Conservation (phyloP, 1,140 invertebrate species). For the Oryctes rhinoceros region DNA sequence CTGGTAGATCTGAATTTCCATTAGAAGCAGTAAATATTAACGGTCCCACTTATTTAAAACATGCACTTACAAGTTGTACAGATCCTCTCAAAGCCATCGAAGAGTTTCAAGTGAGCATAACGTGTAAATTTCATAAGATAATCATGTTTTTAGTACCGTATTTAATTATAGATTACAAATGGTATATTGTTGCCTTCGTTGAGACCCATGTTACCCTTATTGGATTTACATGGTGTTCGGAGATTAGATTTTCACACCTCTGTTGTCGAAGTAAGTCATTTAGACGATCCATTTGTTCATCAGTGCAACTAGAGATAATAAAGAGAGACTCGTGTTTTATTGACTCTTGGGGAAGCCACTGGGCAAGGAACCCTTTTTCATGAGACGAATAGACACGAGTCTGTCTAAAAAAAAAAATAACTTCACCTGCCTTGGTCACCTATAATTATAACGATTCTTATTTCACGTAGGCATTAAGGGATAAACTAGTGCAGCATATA, state of each 20-base stretch:
- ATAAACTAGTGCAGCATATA: slow-evolving; percentile 88
- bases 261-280: slow-evolving; percentile 78
- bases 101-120: slow-evolving; percentile 86
- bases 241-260: slow-evolving; percentile 94
- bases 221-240: slow-evolving; percentile 92
- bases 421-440: not conserved
- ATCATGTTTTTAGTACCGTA: not conserved
- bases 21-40: slow-evolving; percentile 93
- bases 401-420: too few species aligned
- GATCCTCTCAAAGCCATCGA: slow-evolving; percentile 96
- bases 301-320: too few species aligned
- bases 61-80: slow-evolving; percentile 93
- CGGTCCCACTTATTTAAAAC: slow-evolving; percentile 86
- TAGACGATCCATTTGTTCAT: too few species aligned
- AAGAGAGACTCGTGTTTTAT: too few species aligned
- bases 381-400: too few species aligned
- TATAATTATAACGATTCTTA: not conserved
- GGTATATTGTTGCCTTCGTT: slow-evolving; percentile 92
- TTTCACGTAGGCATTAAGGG: slow-evolving; percentile 78
- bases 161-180: slow-evolving; percentile 76
- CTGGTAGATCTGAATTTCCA: slow-evolving; percentile 54
- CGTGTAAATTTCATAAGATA: too few species aligned
- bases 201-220: slow-evolving; percentile 89
- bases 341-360: too few species aligned
- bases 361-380: too few species aligned